Conservation (phyloP, 2,797 vertebrate species). For the Eurystomus glaucurus region DNA sequence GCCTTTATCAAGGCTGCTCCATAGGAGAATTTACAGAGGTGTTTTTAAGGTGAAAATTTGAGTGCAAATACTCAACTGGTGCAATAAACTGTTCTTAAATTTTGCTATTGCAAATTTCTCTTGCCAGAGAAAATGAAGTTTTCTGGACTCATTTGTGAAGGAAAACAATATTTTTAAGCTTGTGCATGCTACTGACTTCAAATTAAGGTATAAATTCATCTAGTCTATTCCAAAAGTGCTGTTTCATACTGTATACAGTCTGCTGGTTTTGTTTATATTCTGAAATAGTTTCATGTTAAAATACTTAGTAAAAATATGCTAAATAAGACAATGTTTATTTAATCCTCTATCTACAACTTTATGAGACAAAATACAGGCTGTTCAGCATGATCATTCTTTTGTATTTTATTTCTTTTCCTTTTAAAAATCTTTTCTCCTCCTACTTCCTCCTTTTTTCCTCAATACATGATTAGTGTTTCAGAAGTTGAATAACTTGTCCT, state of each 20-base stretch:
- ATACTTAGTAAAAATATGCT: neutral
- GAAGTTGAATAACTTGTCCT: neutral
- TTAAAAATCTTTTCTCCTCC: neutral
- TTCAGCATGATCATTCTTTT: neutral
- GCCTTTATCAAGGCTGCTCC: neutral
- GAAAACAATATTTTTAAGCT: neutral
- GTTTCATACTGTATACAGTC: neutral
- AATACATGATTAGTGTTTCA: neutral
- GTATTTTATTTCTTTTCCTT: neutral
- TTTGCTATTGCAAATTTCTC: neutral
- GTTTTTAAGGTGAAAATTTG: neutral
- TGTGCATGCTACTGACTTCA: neutral
- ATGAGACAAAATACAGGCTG: neutral
- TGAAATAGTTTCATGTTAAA: neutral
- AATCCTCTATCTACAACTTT: neutral
- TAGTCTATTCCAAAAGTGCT: neutral
- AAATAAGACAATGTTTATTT: neutral
- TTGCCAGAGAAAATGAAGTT: neutral
- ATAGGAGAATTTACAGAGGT: neutral
- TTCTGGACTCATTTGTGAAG: neutral
- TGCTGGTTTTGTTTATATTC: neutral
- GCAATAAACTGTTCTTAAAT: neutral
- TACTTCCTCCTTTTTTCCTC: neutral
- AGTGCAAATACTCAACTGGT: neutral
- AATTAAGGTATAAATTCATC: neutral